Conservation (phyloP, 2,113 vertebrate genomes). For the Hyperopisus bebe region DNA sequence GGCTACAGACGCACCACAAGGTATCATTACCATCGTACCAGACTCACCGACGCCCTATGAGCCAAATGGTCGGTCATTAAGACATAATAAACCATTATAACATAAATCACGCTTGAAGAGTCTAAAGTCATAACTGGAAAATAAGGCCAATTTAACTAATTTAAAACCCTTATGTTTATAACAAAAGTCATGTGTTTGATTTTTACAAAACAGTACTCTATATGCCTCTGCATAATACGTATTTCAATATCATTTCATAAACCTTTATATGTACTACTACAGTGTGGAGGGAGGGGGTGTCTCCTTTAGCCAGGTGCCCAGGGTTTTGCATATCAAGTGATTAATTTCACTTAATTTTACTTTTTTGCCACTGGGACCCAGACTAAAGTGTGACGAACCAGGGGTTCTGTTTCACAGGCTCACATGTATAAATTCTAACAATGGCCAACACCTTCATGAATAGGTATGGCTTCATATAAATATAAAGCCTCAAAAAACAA, state of each 20-base stretch:
- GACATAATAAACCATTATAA: neutral
- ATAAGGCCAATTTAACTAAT: neutral
- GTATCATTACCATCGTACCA: neutral
- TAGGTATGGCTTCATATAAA: neutral
- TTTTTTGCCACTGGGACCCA: neutral
- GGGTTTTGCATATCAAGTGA: neutral
- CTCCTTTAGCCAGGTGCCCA: neutral
- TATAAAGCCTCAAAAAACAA: neutral
- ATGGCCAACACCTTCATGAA: neutral
- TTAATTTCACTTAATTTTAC: neutral
- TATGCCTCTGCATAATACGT: neutral
- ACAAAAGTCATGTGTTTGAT: neutral
- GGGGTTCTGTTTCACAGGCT: neutral
- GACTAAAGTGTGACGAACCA: neutral
- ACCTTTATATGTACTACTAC: neutral
- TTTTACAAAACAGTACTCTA: neutral
- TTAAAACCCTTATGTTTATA: neutral
- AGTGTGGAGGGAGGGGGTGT: neutral
- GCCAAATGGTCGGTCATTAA: neutral
- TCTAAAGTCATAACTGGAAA: neutral
- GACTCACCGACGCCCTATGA: neutral
- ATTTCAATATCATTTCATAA: neutral
- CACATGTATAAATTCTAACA: neutral
- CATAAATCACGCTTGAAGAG: neutral
- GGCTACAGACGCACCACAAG: neutral